Percentiles rank a stretch among this genome's conserved stretches.
phyloP scores from a whole-genome alignment of 1,140 invertebrate species.

The Alviniconcha marisindica region DNA sequence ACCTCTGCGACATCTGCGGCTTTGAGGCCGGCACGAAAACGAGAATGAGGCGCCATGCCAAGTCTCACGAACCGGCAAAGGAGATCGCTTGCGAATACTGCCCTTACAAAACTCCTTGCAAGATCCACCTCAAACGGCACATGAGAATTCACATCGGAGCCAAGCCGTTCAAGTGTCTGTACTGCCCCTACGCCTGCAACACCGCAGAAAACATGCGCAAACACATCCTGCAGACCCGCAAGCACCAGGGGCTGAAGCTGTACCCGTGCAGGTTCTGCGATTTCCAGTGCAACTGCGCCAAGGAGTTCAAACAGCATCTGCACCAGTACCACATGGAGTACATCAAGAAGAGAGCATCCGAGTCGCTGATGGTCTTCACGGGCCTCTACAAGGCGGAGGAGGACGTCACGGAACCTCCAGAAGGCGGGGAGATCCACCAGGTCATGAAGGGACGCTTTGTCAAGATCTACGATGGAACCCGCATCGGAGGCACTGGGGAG shows the following conservation, averaged over 20 bases:
- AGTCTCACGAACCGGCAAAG: conserved; percentile 76
- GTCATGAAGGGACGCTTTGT: conserved; percentile 62
- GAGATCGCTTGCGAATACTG: conserved; percentile 89
- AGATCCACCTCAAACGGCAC: conserved; percentile 75
- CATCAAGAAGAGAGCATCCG: conserved; percentile 51
- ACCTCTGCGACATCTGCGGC: conserved; percentile 81
- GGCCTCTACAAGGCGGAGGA: conserved; percentile 66
- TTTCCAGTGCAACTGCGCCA: conserved; percentile 82
- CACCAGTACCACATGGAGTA: conserved; percentile 78
- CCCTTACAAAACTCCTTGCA: conserved; percentile 71
- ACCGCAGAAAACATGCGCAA: conserved; percentile 91
- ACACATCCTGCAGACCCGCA: conserved; percentile 87
- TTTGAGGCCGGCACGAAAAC: conserved; percentile 87
- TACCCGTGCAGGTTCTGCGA: conserved; percentile 85
- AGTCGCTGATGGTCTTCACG: conserved; percentile 65
- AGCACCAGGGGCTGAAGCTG: conserved; percentile 85
- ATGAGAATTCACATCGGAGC: conserved; percentile 91
- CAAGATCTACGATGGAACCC: conserved; percentile 39
- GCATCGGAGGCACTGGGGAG: conserved; percentile 8
- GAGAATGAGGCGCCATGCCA: conserved; percentile 80
- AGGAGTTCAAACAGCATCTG: conserved; percentile 83
- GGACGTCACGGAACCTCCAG: conserved; percentile 63
- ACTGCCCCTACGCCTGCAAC: conserved; percentile 88
- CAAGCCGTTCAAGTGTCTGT: conserved; percentile 87
- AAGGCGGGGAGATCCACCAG: conserved; percentile 68